phyloP scores from a whole-genome alignment of 2,888 invertebrate genomes.

The Rhagonycha lutea region DNA sequence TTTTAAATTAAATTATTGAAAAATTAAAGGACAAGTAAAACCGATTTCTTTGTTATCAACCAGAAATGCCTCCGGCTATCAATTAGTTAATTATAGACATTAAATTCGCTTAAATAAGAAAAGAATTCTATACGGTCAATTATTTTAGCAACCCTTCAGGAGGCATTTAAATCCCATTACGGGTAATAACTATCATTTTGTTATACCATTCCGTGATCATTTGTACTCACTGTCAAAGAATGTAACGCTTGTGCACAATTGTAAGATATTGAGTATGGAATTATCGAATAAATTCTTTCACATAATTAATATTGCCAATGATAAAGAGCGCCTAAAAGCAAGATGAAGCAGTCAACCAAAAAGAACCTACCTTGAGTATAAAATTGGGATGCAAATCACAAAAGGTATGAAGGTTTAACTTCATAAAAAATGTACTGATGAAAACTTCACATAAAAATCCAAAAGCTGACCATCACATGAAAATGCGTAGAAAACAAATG shows the following conservation, averaged over 20 bases:
- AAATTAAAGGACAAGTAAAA: background rate
- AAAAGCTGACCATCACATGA: too few relatives aligned
- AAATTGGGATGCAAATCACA: background rate
- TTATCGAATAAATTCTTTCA: background rate
- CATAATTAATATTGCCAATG: background rate
- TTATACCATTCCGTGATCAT: background rate
- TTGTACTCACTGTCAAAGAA: background rate
- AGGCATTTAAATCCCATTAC: background rate
- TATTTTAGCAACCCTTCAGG: background rate
- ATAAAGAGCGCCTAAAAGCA: background rate
- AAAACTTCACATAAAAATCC: too few relatives aligned
- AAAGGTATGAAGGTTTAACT: too few relatives aligned
- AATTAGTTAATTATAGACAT: background rate
- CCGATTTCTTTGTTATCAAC: background rate
- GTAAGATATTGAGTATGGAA: background rate
- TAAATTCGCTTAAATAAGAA: background rate
- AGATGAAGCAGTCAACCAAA: background rate
- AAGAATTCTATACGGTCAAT: background rate
- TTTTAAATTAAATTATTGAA: background rate
- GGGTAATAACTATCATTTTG: background rate
- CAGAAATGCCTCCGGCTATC: background rate
- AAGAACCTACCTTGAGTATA: background rate
- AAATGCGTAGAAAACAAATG: too few relatives aligned
- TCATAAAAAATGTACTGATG: too few relatives aligned
- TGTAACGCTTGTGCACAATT: background rate